Base-by-base conservation (phyloP, 2,888 invertebrate species). In the Lucinisca nassula region DNA sequence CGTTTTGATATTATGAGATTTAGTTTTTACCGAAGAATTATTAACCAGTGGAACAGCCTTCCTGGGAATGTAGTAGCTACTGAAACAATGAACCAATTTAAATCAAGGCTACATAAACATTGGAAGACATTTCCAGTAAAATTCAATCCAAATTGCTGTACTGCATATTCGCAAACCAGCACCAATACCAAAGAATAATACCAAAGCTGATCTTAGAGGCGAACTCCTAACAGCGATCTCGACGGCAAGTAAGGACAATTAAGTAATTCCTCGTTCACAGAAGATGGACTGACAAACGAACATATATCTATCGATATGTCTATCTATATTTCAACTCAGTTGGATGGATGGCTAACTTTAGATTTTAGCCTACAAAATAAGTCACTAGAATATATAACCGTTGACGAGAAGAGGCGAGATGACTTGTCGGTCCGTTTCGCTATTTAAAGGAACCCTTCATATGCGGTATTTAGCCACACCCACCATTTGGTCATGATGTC, bases 401-500 rank as follows among this genome's bases (percentile, higher is more conserved):
- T n/a, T n/a, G n/a, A n/a, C n/a, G n/a, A n/a, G n/a, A n/a, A n/a
- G n/a, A n/a, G n/a, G n/a, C n/a, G n/a, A n/a, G n/a, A n/a, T n/a
- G n/a, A n/a, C n/a, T n/a, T n/a, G n/a, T n/a, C n/a, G n/a, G n/a
- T n/a, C n/a, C n/a, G n/a, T n/a, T n/a, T n/a, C n/a, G n/a, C n/a
- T n/a, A n/a, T n/a, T n/a, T n/a, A n/a, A n/a, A n/a, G n/a, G n/a
- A n/a, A n/a, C n/a, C n/a, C n/a, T n/a, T n/a, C n/a, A n/a, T n/a
- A n/a, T n/a, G n/a, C n/a, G n/a, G n/a, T n/a, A n/a, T n/a, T n/a
- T n/a, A n/a, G n/a, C n/a, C n/a, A n/a, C 8, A 40, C 40, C 51
- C 10, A n/a, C 51, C 4, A 67, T 85, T 83, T 61, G 87, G 73
- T n/a, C n/a, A 73, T 32, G 85, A 87, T 85, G 87, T 90, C 87